These are phyloP conservation scores for Campoletis raptor DNA, from an alignment of 2,888 invertebrate genomes.

Conservation along the genomic window DNA sequence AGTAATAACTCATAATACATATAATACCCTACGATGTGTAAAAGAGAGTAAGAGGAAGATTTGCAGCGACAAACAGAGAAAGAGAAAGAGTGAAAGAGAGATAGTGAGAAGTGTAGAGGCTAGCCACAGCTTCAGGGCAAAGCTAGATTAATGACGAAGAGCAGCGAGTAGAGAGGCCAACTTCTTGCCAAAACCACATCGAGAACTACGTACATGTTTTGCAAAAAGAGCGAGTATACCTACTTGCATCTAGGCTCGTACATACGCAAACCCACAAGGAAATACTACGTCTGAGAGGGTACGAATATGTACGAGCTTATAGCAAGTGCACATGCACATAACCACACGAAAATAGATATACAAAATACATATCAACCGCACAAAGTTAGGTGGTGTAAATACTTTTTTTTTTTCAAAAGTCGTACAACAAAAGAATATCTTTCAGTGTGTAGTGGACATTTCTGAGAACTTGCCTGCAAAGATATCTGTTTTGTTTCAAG, in stretches of 20 bases:
- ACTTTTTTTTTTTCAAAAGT: constrained; percentile 15
- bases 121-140: constrained; percentile 62
- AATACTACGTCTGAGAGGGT: constrained; percentile 22
- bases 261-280: constrained; percentile 24
- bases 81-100: constrained; percentile 39
- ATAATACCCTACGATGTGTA: constrained; percentile 54
- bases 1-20: constrained; percentile 66
- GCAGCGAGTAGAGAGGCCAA: constrained; percentile 48
- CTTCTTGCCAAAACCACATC: constrained; percentile 67
- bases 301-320: constrained; percentile 18
- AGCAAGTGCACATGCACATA: background rate
- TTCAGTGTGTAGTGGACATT: constrained; percentile 18
- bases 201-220: constrained; percentile 63
- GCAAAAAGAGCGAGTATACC: constrained; percentile 46
- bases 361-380: background rate
- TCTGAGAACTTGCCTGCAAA: constrained; percentile 4
- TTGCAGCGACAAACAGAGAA: constrained; percentile 21
- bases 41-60: constrained; percentile 38
- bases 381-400: constrained; percentile 33
- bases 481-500: constrained; percentile 39
- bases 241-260: constrained; percentile 13
- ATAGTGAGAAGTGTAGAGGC: constrained; percentile 54
- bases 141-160: constrained; percentile 68
- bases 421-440: constrained; percentile 43
- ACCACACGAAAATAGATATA: background rate